These are phyloP conservation scores for Mesorhabditis spiculigera DNA, from an alignment of 2,888 invertebrate genomes.

Conservation along the genomic window DNA sequence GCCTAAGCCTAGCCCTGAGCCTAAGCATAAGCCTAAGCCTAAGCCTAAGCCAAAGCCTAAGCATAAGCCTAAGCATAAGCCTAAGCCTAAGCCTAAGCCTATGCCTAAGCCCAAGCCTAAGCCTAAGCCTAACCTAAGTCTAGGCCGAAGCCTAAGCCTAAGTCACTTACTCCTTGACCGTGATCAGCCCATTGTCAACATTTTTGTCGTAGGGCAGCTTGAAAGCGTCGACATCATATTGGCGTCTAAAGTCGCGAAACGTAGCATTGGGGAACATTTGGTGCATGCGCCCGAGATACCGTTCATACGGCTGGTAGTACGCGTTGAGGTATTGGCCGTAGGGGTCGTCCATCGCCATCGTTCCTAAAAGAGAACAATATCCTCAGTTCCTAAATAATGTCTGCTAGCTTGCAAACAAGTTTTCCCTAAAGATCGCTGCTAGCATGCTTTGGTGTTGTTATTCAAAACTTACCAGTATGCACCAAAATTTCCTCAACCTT, in stretches of 20 bases:
- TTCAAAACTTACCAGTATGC: not conserved
- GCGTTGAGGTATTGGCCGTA: conserved; percentile 11
- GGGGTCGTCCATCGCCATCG: not conserved
- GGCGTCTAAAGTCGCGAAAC: conserved; percentile 8
- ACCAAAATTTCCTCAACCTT: conserved; percentile 11
- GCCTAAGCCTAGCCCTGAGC: too few species aligned
- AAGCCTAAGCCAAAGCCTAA: too few species aligned
- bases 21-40: not conserved
- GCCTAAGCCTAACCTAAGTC: not conserved
- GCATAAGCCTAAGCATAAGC: too few species aligned
- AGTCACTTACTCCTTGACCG: conserved; percentile 10
- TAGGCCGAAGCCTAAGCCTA: not conserved
- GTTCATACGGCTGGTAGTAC: conserved; percentile 17
- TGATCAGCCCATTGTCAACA: conserved; percentile 14
- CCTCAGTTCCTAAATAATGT: not conserved
- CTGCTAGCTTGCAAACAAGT: not conserved
- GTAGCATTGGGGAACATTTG: conserved; percentile 17
- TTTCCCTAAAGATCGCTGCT: not conserved
- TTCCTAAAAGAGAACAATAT: not conserved
- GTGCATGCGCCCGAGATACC: conserved; percentile 14
- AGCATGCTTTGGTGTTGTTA: too few species aligned
- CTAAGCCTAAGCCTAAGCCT: not conserved
- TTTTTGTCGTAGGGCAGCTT: conserved; percentile 5
- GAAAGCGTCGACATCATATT: not conserved
- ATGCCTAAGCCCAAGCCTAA: not conserved